Percentiles rank a stretch among this genome's conserved stretches.
Conservation (phyloP, 1,140 invertebrate genomes). For the Ericerus pela region DNA sequence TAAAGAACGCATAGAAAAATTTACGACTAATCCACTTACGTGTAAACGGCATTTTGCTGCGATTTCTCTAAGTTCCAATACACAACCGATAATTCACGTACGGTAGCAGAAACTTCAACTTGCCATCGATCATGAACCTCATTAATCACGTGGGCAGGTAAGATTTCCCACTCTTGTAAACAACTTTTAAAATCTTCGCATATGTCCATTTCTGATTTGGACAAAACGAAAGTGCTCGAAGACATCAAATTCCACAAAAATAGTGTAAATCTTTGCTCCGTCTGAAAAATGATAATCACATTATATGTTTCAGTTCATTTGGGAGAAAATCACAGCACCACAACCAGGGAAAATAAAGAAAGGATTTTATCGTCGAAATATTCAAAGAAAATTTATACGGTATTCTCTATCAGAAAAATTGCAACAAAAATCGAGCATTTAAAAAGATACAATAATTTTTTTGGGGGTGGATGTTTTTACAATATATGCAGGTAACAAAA, state of each 20-base stretch:
- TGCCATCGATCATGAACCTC: slow-evolving; percentile 16
- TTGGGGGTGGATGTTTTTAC: no score
- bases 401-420: no score
- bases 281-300: slow-evolving; percentile 24
- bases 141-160: slow-evolving; percentile 19
- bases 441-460: no score
- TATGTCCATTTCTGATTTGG: slow-evolving; percentile 31
- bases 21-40: slow-evolving; percentile 18
- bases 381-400: no score
- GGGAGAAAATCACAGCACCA: no score
- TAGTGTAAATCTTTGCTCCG: slow-evolving; percentile 35
- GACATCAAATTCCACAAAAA: slow-evolving; percentile 37
- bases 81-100: slow-evolving; percentile 8
- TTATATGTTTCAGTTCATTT: no score
- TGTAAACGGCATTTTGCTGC: slow-evolving; percentile 19
- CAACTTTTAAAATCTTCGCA: slow-evolving; percentile 34
- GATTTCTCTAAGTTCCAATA: slow-evolving; percentile 17
- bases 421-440: no score
- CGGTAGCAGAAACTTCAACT: slow-evolving; percentile 16
- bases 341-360: no score
- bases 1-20: background rate
- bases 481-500: no score
- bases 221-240: slow-evolving; percentile 25
- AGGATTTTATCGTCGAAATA: no score
- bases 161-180: slow-evolving; percentile 32